phyloP scores from a whole-genome alignment of 2,888 invertebrate species.

The Lasioglossum marginatum region DNA sequence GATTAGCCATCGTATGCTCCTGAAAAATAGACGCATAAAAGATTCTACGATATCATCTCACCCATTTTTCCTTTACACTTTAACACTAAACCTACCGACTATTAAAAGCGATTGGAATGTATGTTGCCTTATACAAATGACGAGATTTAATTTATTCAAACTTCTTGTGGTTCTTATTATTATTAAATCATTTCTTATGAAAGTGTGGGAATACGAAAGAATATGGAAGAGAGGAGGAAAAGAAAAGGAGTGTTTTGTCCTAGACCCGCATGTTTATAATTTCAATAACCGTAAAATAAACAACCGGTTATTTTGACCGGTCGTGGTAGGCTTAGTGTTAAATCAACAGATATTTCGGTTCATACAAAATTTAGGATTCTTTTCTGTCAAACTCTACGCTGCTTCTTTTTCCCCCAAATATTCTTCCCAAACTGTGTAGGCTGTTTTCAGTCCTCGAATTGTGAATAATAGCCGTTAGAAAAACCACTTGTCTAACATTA shows the following conservation, averaged over 20 bases:
- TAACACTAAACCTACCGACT: not conserved
- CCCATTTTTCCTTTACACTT: not conserved
- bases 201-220: too few relatives aligned
- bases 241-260: too few relatives aligned
- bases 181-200: too few relatives aligned
- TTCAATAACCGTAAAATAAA: too few relatives aligned
- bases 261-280: too few relatives aligned
- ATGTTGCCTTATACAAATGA: too few relatives aligned
- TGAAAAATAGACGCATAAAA: not conserved
- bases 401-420: not conserved
- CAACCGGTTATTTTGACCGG: too few relatives aligned
- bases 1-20: not conserved
- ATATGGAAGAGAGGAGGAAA: too few relatives aligned
- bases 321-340: too few relatives aligned
- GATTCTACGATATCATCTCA: not conserved
- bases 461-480: not conserved
- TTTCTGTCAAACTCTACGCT: not conserved
- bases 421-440: not conserved
- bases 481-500: not conserved
- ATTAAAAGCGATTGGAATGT: too few relatives aligned
- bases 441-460: not conserved
- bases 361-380: not conserved
- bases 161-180: too few relatives aligned
- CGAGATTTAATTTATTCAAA: too few relatives aligned
- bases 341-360: not conserved